Evolutionary conservation across 2,797 vertebrate species (phyloP).

Genomic region (Enteromius mattozi): DNA sequence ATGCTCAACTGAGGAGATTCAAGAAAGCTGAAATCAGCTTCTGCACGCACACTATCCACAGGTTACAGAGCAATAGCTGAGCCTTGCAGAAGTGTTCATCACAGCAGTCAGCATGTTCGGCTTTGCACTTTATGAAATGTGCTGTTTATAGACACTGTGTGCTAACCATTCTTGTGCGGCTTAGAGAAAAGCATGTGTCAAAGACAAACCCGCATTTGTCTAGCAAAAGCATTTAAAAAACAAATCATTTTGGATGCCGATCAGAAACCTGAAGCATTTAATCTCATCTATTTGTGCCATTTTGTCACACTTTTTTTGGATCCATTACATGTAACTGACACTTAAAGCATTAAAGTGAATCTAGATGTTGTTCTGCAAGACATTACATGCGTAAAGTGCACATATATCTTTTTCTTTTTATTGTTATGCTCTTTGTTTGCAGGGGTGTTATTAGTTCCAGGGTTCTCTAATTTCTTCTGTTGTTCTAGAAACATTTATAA

Average conservation of each 20-base stretch:
- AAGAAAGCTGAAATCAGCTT: slow-evolving; percentile 28
- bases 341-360: slow-evolving; percentile 31
- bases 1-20: slow-evolving; percentile 20
- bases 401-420: neutral
- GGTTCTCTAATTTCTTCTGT: slow-evolving; percentile 30
- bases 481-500: slow-evolving; percentile 41
- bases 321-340: slow-evolving; percentile 18
- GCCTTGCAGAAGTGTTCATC: slow-evolving; percentile 8
- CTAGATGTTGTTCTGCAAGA: slow-evolving; percentile 25
- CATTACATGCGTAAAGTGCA: slow-evolving; percentile 23
- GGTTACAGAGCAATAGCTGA: slow-evolving; percentile 19
- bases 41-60: slow-evolving; percentile 24
- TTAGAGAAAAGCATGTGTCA: slow-evolving; percentile 21
- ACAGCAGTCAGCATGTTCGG: slow-evolving; percentile 1
- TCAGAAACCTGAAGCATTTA: slow-evolving; percentile 28
- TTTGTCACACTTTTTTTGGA: neutral
- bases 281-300: slow-evolving; percentile 16
- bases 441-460: slow-evolving; percentile 30
- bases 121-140: slow-evolving; percentile 37
- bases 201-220: neutral
- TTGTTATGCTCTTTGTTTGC: slow-evolving; percentile 16
- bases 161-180: slow-evolving; percentile 33
- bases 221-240: neutral
- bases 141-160: slow-evolving; percentile 29
- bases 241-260: neutral